Base-by-base conservation (phyloP, 2,888 invertebrate genomes). In the Scrobipalpa atriplicella region DNA sequence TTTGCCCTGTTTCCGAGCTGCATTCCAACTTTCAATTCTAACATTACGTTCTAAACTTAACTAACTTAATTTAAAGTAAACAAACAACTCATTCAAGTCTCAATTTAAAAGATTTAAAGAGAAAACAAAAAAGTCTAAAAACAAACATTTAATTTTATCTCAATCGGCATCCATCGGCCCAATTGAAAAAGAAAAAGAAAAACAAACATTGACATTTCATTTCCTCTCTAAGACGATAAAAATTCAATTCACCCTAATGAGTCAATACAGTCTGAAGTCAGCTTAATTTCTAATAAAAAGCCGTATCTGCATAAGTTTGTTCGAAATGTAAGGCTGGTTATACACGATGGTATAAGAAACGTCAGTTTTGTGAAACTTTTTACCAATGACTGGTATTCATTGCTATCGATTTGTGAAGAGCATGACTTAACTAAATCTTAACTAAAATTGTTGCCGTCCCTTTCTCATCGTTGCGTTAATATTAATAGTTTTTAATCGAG, bases 231-330 rank as follows among this genome's bases (percentile, higher is more conserved):
- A 66, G 62, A 21, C 73, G 73, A 75, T 76, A 75, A 75, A 75
- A 72, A 71, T 74, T 76, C 73, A 76, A 76, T 76, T 73, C 70
- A 66, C 69, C 67, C 66, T 69, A 76, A 76, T 73, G 76, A 76
- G 72, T 69, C 71, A 71, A 72, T 72, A 70, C 62, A 38, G 66
- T 58, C 63, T 68, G 64, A 67, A 68, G 64, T 43, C 66, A 64
- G 64, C 69, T 72, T 73, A 72, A 72, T 70, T 71, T 68, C 52
- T 51, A 66, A 73, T 73, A 73, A 73, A 72, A 21, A 21, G 65
- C 16, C 51, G 54, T 39, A 74, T 74, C 72, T 70, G 70, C 73
- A 73, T 74, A 71, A 69, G 36, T 58, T 58, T 58, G n/a, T 38
- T 29, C 6, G n/a, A 56, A n/a, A 36, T n/a, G 10, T 58, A 58